Conservation (phyloP, 2,113 vertebrate species). For the Zosterops hypoxanthus region DNA sequence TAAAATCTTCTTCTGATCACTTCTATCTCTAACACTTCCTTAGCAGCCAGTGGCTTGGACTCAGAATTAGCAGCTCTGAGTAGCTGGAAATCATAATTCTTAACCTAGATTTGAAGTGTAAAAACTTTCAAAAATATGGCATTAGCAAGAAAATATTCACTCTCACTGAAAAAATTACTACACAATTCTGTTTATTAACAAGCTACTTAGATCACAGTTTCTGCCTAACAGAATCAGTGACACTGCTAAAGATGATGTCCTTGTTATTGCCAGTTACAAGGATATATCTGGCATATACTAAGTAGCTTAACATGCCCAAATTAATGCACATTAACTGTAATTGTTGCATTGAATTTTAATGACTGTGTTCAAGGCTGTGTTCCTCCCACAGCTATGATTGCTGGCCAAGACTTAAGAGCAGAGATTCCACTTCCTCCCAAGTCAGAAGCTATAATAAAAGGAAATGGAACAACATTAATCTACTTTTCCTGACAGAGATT, state of each 20-base stretch:
- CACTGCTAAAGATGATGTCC: not conserved
- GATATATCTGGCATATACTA: not conserved
- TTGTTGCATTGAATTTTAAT: not conserved
- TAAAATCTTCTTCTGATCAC: not conserved
- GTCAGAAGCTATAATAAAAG: constrained; percentile 24
- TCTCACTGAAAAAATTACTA: not conserved
- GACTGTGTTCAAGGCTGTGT: not conserved
- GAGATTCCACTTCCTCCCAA: constrained; percentile 18
- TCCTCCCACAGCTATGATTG: not conserved
- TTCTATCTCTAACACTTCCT: not conserved
- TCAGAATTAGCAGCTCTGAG: not conserved
- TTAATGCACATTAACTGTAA: not conserved
- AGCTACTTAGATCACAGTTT: not conserved
- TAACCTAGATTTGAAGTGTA: not conserved
- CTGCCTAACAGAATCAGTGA: not conserved
- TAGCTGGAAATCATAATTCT: not conserved
- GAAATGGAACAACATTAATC: constrained; percentile 28
- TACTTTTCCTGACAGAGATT: not conserved
- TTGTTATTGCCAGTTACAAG: not conserved
- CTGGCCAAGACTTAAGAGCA: not conserved
- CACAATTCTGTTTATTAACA: not conserved
- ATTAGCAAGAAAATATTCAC: not conserved
- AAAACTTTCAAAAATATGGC: not conserved
- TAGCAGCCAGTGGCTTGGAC: not conserved
- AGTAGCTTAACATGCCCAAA: not conserved